These are phyloP conservation scores for Phaonia tiefii DNA, from an alignment of 2,888 invertebrate species.

Conservation along the genomic window DNA sequence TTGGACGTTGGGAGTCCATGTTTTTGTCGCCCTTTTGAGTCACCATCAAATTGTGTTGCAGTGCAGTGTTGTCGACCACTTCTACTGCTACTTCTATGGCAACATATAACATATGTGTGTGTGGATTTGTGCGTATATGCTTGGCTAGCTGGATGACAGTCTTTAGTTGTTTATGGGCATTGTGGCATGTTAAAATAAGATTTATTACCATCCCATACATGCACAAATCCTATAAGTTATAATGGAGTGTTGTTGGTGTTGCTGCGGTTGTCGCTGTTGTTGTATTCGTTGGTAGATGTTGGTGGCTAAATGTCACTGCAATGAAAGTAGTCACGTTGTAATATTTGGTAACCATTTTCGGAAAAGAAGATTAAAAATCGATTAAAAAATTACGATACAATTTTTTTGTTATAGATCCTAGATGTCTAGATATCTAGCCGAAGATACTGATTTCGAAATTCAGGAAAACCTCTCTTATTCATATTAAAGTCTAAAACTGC, in stretches of 20 bases:
- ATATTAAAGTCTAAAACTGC: no score
- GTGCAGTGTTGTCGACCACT: not conserved
- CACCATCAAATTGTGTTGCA: slow-evolving; percentile 44
- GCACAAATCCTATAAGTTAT: slow-evolving; percentile 74
- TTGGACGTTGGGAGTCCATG: slow-evolving; percentile 7
- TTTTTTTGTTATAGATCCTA: no score
- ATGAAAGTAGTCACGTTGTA: slow-evolving; percentile 60
- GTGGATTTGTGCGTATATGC: slow-evolving; percentile 48
- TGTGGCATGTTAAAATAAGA: slow-evolving; percentile 64
- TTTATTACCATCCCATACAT: slow-evolving; percentile 61
- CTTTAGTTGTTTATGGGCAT: slow-evolving; percentile 65
- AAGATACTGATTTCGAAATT: no score
- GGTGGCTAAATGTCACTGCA: slow-evolving; percentile 53
- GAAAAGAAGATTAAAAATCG: not conserved
- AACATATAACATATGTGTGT: slow-evolving; percentile 55
- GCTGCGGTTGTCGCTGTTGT: slow-evolving; percentile 66
- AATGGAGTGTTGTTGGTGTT: slow-evolving; percentile 68
- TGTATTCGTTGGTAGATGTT: slow-evolving; percentile 51
- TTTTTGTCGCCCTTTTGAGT: slow-evolving; percentile 40
- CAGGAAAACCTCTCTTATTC: no score
- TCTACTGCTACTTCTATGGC: slow-evolving; percentile 50
- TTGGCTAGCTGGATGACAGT: slow-evolving; percentile 58
- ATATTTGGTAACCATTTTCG: slow-evolving; percentile 39
- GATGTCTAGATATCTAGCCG: no score
- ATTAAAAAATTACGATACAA: no score